These are phyloP conservation scores for Scaptodrosophila latifasciaeformis DNA, from an alignment of 2,888 invertebrate species.

Conservation along the genomic window DNA sequence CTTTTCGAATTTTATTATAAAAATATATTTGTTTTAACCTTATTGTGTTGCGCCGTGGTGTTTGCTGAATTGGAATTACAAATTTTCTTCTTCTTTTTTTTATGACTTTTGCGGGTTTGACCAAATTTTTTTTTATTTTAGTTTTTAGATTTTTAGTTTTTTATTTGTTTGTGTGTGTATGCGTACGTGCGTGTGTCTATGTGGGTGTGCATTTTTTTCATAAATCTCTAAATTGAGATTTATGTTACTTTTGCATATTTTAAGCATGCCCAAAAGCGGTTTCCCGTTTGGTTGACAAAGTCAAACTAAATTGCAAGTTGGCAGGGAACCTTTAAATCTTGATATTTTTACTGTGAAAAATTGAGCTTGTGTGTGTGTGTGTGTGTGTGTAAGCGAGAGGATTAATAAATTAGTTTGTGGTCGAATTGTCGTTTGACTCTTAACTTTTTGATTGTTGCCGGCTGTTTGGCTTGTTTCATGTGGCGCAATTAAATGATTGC, in stretches of 20 bases:
- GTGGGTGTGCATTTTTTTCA: slow-evolving; percentile 42
- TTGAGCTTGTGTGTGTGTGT: slow-evolving; percentile 9
- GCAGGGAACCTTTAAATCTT: neutral
- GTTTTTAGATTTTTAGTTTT: no score
- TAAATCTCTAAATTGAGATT: slow-evolving; percentile 69
- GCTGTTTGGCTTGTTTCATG: no score
- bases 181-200: slow-evolving; percentile 9
- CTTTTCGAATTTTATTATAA: no score
- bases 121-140: no score
- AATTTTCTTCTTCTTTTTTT: neutral
- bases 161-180: slow-evolving; percentile 12
- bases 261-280: slow-evolving; percentile 59
- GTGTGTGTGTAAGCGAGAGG: slow-evolving; percentile 24
- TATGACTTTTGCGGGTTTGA: neutral
- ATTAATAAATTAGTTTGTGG: slow-evolving; percentile 68
- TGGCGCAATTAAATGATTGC: no score
- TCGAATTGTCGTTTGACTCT: slow-evolving; percentile 60
- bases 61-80: slow-evolving; percentile 61
- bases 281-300: slow-evolving; percentile 33
- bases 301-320: slow-evolving; percentile 4
- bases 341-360: no score
- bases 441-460: slow-evolving; percentile 69
- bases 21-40: no score
- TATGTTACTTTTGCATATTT: slow-evolving; percentile 69
- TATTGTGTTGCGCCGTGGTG: slow-evolving; percentile 19